Conservation (phyloP, 2,888 invertebrate genomes). For the Thecophora atra region DNA sequence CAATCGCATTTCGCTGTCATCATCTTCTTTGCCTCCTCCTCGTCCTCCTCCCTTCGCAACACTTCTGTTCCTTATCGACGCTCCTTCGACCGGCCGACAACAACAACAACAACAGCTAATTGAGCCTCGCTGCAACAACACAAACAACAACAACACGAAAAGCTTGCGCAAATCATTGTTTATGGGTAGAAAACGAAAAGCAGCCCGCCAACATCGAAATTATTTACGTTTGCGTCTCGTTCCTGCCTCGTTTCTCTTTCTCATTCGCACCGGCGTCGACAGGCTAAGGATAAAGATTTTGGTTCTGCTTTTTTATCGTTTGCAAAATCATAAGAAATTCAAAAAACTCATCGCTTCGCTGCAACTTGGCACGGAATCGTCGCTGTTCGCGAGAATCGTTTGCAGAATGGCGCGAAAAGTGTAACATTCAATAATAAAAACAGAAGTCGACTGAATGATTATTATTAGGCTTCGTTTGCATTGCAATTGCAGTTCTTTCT, state of each 20-base stretch:
- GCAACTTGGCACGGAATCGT: neutral
- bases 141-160: slow-evolving; percentile 11
- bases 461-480: too few species aligned
- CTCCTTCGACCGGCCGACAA: too few species aligned
- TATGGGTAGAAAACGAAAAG: slow-evolving; percentile 66
- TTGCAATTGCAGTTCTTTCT: too few species aligned
- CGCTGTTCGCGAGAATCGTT: too few species aligned
- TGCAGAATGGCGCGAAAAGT: slow-evolving; percentile 2
- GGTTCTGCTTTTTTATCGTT: slow-evolving; percentile 35
- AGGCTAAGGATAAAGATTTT: slow-evolving; percentile 20
- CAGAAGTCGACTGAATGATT: neutral
- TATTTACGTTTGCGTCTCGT: slow-evolving; percentile 66
- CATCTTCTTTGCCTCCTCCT: neutral
- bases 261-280: slow-evolving; percentile 32
- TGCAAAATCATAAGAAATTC: slow-evolving; percentile 26
- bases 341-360: slow-evolving; percentile 12
- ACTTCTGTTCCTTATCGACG: neutral
- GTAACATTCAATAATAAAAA: slow-evolving; percentile 13
- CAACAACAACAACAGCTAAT: slow-evolving; percentile 19
- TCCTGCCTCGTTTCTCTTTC: slow-evolving; percentile 56
- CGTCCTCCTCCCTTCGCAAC: neutral
- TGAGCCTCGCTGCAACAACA: slow-evolving; percentile 3
- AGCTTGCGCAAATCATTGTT: slow-evolving; percentile 53
- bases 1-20: neutral
- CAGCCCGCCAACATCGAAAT: slow-evolving; percentile 65